Conservation (phyloP, 2,888 invertebrate genomes). For the Halocaridina rubra region DNA sequence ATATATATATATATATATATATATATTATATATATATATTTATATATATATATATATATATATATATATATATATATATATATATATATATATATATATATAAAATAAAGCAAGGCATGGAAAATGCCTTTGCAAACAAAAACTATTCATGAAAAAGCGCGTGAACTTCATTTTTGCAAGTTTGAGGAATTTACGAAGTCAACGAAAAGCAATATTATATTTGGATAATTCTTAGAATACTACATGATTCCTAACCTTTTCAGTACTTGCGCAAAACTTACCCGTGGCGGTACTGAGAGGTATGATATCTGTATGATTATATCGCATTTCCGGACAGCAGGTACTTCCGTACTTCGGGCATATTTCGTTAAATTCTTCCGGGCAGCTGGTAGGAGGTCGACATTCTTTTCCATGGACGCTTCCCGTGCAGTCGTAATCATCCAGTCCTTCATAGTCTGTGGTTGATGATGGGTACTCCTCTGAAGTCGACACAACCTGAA, state of each 20-base stretch:
- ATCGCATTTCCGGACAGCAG: not conserved
- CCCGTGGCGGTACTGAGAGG: not conserved
- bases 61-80: conserved; percentile 1
- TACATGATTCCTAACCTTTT: no score
- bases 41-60: conserved; percentile 12
- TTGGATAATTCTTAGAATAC: no score
- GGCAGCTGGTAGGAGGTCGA: not conserved
- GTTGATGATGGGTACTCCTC: no score
- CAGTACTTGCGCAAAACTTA: no score
- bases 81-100: not conserved
- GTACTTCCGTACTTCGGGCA: not conserved
- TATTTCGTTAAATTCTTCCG: not conserved
- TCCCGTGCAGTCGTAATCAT: not conserved
- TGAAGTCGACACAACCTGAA: no score
- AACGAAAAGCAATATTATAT: no score
- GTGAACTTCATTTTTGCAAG: no score
- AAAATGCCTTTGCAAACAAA: no score
- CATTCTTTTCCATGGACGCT: no score
- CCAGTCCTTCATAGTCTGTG: not conserved
- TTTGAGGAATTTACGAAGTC: no score
- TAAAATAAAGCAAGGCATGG: no score
- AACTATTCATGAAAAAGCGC: no score
- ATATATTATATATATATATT: not conserved
- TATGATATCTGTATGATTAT: not conserved
- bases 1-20: conserved; percentile 8